Percentiles rank a stretch among this genome's conserved stretches.
These are phyloP conservation scores for Poeciliopsis gracilis DNA, from an alignment of 2,797 vertebrate genomes.

Conservation along the genomic window DNA sequence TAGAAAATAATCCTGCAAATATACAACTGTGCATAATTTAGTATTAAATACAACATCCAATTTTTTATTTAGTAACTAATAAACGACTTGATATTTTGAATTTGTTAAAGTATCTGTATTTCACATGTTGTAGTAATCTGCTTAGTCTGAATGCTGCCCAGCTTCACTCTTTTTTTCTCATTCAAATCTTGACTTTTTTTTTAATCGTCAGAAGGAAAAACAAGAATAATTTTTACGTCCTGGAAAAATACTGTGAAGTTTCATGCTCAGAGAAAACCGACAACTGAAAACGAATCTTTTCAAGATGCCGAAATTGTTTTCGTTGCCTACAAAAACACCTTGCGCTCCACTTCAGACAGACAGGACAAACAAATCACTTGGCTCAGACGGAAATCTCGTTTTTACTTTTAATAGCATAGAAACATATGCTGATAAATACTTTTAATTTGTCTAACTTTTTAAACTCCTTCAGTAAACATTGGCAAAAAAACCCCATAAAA, in stretches of 20 bases:
- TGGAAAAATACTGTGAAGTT: neutral
- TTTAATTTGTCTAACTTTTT: conserved; percentile 33
- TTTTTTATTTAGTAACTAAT: neutral
- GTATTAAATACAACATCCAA: neutral
- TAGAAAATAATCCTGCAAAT: neutral
- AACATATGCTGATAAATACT: conserved; percentile 64
- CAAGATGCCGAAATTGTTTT: neutral
- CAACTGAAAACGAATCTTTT: neutral
- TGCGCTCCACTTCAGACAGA: neutral
- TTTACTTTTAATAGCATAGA: conserved; percentile 67
- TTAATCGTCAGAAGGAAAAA: neutral
- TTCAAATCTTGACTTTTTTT: neutral
- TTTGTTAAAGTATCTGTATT: neutral
- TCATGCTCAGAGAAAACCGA: neutral
- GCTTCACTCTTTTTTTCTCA: neutral
- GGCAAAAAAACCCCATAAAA: conserved; percentile 10
- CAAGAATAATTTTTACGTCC: neutral
- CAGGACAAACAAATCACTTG: conserved; percentile 2
- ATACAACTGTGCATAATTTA: neutral
- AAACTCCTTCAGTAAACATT: conserved; percentile 22
- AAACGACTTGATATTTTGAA: neutral
- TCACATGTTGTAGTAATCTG: neutral
- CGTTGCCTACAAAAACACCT: neutral
- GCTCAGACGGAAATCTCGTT: conserved; percentile 29
- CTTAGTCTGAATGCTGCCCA: neutral